A percentile compares a stretch with the other conserved stretches of the same genome.
These are phyloP conservation scores for Teleiodes luculella DNA, from an alignment of 2,888 invertebrate species.

Conservation along the genomic window DNA sequence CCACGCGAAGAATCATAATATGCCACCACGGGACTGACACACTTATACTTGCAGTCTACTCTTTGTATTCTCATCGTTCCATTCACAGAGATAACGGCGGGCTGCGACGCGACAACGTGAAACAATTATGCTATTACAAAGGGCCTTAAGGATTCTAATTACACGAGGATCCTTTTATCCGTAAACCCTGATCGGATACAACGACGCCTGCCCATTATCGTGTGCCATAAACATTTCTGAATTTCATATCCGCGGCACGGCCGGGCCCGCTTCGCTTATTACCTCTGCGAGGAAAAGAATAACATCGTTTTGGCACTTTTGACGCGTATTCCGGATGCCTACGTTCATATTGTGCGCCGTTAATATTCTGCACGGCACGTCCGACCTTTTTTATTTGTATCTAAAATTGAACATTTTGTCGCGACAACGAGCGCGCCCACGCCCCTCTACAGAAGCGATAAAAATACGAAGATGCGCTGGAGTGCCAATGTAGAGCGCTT, in stretches of 20 bases:
- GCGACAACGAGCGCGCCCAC: constrained; percentile 69
- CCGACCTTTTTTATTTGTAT: constrained; percentile 79
- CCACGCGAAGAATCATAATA: too few species aligned
- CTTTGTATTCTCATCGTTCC: constrained; percentile 59
- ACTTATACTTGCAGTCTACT: constrained; percentile 49
- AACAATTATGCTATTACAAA: constrained; percentile 70
- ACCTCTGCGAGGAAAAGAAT: constrained; percentile 75
- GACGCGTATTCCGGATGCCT: constrained; percentile 75
- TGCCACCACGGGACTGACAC: constrained; percentile 33
- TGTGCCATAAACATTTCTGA: constrained; percentile 72
- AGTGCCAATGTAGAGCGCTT: constrained; percentile 36
- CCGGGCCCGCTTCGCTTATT: constrained; percentile 68
- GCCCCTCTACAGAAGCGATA: constrained; percentile 66
- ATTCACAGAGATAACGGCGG: constrained; percentile 63
- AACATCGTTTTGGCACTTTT: constrained; percentile 76
- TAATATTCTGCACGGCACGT: constrained; percentile 75
- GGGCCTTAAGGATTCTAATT: constrained; percentile 71
- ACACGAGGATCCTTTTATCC: constrained; percentile 62
- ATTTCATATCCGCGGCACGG: constrained; percentile 75
- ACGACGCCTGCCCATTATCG: constrained; percentile 66
- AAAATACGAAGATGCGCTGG: constrained; percentile 60
- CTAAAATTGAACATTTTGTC: constrained; percentile 79
- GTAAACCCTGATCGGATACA: constrained; percentile 68
- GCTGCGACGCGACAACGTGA: constrained; percentile 64
- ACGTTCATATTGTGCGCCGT: constrained; percentile 77